Evolutionary conservation across 2,888 invertebrate genomes (phyloP).

Genomic region (Mactromeris polynyma): DNA sequence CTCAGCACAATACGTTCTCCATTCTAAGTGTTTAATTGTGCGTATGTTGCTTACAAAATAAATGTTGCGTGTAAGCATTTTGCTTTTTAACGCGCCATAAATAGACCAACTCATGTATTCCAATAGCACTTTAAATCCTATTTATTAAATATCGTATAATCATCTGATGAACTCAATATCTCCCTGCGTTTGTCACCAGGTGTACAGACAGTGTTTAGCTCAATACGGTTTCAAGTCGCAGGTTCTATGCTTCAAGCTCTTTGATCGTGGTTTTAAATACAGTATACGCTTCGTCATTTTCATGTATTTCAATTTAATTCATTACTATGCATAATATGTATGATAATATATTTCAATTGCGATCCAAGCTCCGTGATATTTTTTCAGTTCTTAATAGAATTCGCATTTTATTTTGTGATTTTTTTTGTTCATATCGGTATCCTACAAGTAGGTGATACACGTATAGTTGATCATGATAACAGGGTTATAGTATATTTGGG

Average conservation of each 20-base stretch:
- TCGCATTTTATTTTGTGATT: too few relatives aligned
- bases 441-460: too few relatives aligned
- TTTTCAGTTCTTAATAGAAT: too few relatives aligned
- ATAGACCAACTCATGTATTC: neutral
- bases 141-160: neutral
- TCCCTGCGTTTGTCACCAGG: neutral
- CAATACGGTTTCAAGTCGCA: neutral
- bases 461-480: too few relatives aligned
- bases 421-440: too few relatives aligned
- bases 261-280: neutral
- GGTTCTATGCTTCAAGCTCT: neutral
- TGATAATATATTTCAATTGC: too few relatives aligned
- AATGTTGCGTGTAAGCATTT: neutral
- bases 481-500: too few relatives aligned
- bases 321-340: neutral
- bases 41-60: neutral
- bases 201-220: neutral
- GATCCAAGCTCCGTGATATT: too few relatives aligned
- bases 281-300: neutral
- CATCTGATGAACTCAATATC: neutral
- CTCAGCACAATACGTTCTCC: neutral
- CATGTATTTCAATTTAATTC: neutral
- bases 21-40: neutral
- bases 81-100: neutral
- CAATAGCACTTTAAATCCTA: neutral